Base-by-base conservation (phyloP, 1,140 invertebrate species). In the Gerris buenoi region DNA sequence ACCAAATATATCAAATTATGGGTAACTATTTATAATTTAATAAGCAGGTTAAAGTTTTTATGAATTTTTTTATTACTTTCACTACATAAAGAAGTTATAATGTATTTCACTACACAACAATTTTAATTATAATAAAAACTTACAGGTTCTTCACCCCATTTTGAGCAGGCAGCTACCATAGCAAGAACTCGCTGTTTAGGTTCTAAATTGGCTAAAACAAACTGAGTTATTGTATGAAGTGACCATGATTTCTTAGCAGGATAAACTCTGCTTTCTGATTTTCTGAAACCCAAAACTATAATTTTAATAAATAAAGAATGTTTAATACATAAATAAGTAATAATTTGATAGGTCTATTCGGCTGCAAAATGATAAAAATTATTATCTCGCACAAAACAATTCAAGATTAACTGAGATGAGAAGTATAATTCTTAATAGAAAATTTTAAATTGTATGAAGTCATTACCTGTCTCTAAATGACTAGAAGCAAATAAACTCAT, bases 241-340 rank as follows among this genome's bases (percentile, higher is more conserved):
- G 85, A 86, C 23, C 89, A 79, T 57, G 84, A 82, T 33, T 83
- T 72, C 59, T 77, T 75, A 66, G 77, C 77, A 18, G 89, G 86
- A 76, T 85, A 91, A 25, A 84, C 78, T 61, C 85, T 81, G 74
- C 86, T 90, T 69, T 91, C 88, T 56, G 83, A 80, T 81, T 89
- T 89, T 69, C 86, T 88, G 71, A 64, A 82, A 79, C 68, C 70
- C 74, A 57, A 70, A 69, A 66, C 25, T 70, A 63, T 63, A 63
- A 65, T 66, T 68, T 25, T n/a, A 66, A 56, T 18, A 46, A 23
- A 28, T 68, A 65, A 10, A 26, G 2, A 3, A 65, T 25, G 2
- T n/a, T n/a, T n/a, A n/a, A n/a, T n/a, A n/a, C n/a, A 3, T 13
- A 65, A 15, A 46, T n/a, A 56, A 33, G 23, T 10, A 46, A 27